Evolutionary conservation across 2,797 vertebrate species (phyloP).

Genomic region (Denticeps clupeoides): DNA sequence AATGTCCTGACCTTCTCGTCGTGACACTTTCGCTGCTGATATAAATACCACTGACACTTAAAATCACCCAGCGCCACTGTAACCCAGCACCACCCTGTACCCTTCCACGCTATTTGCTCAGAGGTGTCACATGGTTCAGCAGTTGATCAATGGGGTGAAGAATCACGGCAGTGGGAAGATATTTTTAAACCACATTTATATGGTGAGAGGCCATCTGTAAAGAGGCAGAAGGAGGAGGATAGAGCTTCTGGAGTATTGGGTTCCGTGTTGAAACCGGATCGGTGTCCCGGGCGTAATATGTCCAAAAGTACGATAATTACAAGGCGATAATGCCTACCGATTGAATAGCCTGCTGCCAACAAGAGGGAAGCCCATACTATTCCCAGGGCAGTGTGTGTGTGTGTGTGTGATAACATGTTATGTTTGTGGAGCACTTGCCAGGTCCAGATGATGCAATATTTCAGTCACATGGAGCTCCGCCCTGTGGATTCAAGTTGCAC

Average conservation of each 20-base stretch:
- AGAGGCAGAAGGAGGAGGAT: conserved; percentile 31
- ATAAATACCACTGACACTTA: conserved; percentile 59
- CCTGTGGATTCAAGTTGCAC: too few relatives aligned
- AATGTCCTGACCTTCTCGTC: conserved; percentile 59
- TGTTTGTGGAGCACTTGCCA: conserved; percentile 22
- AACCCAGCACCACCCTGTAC: conserved; percentile 55
- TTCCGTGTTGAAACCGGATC: conserved; percentile 52
- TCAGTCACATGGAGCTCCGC: conserved; percentile 12
- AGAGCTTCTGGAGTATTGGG: conserved; percentile 21
- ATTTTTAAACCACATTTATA: conserved; percentile 55
- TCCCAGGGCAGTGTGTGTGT: conserved; percentile 18
- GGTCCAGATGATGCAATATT: conserved; percentile 25
- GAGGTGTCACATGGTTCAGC: conserved; percentile 45
- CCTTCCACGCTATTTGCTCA: conserved; percentile 47
- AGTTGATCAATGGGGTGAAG: conserved; percentile 39
- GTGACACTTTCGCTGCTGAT: conserved; percentile 59
- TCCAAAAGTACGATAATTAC: conserved; percentile 59
- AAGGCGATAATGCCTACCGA: conserved; percentile 60
- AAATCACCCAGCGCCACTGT: conserved; percentile 48
- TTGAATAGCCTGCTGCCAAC: conserved; percentile 45
- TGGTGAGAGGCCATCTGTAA: conserved; percentile 48
- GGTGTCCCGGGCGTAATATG: conserved; percentile 52
- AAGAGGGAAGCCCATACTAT: conserved; percentile 26
- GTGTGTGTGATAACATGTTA: conserved; percentile 13
- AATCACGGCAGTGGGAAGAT: conserved; percentile 35